phyloP scores from a whole-genome alignment of 1,140 invertebrate genomes.

The Anagrus nilaparvatae region DNA sequence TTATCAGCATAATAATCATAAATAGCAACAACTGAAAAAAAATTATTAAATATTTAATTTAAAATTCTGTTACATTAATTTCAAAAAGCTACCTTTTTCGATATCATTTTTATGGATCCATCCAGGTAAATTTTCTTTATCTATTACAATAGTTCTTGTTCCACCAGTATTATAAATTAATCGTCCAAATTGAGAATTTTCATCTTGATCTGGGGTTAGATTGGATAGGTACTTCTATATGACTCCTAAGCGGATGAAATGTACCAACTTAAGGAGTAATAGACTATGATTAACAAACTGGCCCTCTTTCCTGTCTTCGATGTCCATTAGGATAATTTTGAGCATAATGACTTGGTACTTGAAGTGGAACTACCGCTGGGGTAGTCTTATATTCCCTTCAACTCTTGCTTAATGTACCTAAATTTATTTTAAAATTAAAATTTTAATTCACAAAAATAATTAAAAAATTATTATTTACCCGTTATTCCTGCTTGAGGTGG shows the following conservation, averaged over 20 bases:
- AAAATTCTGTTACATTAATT: slow-evolving; percentile 11
- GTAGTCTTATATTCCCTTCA: slow-evolving; percentile 85
- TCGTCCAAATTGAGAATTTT: slow-evolving; percentile 62
- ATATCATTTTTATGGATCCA: slow-evolving; percentile 93
- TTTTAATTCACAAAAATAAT: background rate
- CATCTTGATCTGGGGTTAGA: slow-evolving; percentile 56
- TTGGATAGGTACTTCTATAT: slow-evolving; percentile 53
- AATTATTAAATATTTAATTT: slow-evolving; percentile 13
- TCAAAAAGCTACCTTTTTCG: slow-evolving; percentile 72
- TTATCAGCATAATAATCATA: slow-evolving; percentile 98
- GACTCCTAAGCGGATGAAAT: slow-evolving; percentile 45
- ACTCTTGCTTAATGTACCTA: slow-evolving; percentile 56
- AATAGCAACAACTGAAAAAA: slow-evolving; percentile 83
- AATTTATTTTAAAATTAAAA: slow-evolving; percentile 12
- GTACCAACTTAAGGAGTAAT: slow-evolving; percentile 50
- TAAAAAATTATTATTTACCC: slow-evolving; percentile 29
- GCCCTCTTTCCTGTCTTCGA: slow-evolving; percentile 62
- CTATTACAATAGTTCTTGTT: slow-evolving; percentile 72
- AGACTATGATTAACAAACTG: slow-evolving; percentile 51
- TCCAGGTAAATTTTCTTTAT: slow-evolving; percentile 74
- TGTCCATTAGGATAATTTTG: slow-evolving; percentile 85
- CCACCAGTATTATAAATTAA: slow-evolving; percentile 43
- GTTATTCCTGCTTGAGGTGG: slow-evolving; percentile 74
- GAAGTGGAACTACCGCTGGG: slow-evolving; percentile 88
- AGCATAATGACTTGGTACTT: slow-evolving; percentile 89